Base-by-base conservation (phyloP, 1,140 invertebrate species). In the Pinna nobilis region DNA sequence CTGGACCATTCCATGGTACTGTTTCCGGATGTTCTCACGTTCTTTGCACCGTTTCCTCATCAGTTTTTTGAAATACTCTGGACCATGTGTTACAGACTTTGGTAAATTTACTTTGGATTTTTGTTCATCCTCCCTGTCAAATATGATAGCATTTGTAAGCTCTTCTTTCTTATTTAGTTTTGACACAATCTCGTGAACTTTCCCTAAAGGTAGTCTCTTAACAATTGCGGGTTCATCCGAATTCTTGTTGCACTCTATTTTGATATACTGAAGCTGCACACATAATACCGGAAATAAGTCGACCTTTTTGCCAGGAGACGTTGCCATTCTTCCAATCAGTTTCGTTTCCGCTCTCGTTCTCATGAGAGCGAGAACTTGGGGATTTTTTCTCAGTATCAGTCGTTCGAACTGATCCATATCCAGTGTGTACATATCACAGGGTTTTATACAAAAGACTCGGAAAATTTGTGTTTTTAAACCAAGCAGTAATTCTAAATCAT, bases 401-500 rank as follows among this genome's bases (percentile, higher is more conserved):
- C 35, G 39, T 7, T 13, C n/a, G 18, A 65, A 18, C 4, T 65
- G 13, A 25, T 33, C 33, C 30, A 11, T 37, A 5, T 32, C 9
- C 3, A 65, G 18, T 23, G 44, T 3, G 20, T 44, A 33, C 3
- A 41, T 41, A 33, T 65, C 61, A 50, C 61, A 65, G 7, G 30
- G 30, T n/a, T 32, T 11, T 41, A 50, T 65, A n/a, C 25, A 28
- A 11, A n/a, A 28, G 9, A 65, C 47, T 11, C 35, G 4, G 30
- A 49, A 65, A 6, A 65, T 18, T 20, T 65, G 23, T 7, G 47
- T 6, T 50, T 50, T 50, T 20, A 65, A 33, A 15, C 23, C 13
- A 13, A 65, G 33, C 13, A 65, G 33, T 7, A 65, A 50, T 50
- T 65, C 61, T n/a, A 35, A 7, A 23, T 65, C 61, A n/a, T 47